phyloP scores from a whole-genome alignment of 2,888 invertebrate species.

The Sipha maydis region DNA sequence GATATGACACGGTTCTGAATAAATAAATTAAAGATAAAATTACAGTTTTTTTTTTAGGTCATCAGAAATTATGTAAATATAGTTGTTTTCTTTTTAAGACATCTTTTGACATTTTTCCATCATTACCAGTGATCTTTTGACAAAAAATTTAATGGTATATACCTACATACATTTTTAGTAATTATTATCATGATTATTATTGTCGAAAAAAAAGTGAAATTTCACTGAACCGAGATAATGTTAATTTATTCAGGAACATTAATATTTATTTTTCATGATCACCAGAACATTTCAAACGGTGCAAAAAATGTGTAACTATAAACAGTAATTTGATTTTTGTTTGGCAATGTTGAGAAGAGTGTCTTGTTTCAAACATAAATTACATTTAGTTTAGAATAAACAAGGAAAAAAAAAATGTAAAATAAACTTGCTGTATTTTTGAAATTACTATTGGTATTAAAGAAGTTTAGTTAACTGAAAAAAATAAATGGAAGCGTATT shows the following conservation, averaged over 20 bases:
- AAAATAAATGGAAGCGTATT: neutral
- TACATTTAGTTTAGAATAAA: neutral
- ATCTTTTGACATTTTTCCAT: constrained; percentile 5
- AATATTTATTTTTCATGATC: neutral
- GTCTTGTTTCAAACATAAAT: neutral
- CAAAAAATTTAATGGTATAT: neutral
- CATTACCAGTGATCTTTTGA: neutral
- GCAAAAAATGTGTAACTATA: neutral
- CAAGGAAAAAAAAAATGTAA: neutral
- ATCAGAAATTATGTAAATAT: constrained; percentile 42
- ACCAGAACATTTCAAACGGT: neutral
- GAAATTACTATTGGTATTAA: neutral
- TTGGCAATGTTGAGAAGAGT: neutral
- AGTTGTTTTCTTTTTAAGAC: neutral
- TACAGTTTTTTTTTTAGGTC: neutral
- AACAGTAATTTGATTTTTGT: constrained; percentile 1
- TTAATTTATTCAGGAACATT: constrained; percentile 1
- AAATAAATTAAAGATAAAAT: constrained; percentile 38
- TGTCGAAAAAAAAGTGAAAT: neutral
- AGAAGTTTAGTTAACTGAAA: neutral
- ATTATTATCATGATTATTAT: neutral
- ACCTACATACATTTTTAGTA: neutral
- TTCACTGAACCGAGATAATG: constrained; percentile 2
- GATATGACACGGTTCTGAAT: neutral
- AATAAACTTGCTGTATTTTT: neutral